These are phyloP conservation scores for Ornithoptera alexandrae DNA, from an alignment of 2,888 invertebrate genomes.

Conservation along the genomic window DNA sequence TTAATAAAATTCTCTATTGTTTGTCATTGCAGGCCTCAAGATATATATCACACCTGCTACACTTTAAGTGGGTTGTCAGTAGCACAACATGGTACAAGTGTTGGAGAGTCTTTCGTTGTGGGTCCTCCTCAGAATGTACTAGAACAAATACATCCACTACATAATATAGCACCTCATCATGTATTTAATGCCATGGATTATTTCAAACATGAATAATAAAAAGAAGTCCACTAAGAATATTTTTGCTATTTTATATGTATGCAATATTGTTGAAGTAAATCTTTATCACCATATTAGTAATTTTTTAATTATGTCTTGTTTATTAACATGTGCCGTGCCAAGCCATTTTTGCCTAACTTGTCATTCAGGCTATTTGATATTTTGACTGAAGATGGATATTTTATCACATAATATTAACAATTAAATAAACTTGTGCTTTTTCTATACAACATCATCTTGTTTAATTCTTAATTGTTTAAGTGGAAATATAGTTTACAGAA, in stretches of 20 bases:
- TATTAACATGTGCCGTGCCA: background rate
- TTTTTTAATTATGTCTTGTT: background rate
- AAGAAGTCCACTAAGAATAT: background rate
- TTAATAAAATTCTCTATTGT: background rate
- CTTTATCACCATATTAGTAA: background rate
- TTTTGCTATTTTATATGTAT: background rate
- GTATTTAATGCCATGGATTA: constrained; percentile 75
- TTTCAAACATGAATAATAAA: constrained; percentile 41
- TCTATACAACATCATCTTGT: too few species aligned
- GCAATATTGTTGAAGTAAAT: constrained; percentile 1
- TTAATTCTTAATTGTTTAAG: too few species aligned
- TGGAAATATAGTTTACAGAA: too few species aligned
- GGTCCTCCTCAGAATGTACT: constrained; percentile 86
- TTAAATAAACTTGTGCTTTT: too few species aligned
- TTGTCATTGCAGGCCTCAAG: constrained; percentile 83
- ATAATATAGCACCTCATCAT: constrained; percentile 87
- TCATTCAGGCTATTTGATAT: too few species aligned
- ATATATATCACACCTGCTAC: constrained; percentile 99
- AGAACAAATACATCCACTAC: constrained; percentile 88
- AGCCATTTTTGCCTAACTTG: too few species aligned
- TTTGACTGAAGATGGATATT: too few species aligned
- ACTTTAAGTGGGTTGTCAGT: constrained; percentile 95
- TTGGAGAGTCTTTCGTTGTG: constrained; percentile 77
- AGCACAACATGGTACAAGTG: constrained; percentile 86
- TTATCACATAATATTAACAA: too few species aligned